Evolutionary conservation across 2,113 vertebrate species (phyloP).

Genomic region (Carettochelys insculpta): DNA sequence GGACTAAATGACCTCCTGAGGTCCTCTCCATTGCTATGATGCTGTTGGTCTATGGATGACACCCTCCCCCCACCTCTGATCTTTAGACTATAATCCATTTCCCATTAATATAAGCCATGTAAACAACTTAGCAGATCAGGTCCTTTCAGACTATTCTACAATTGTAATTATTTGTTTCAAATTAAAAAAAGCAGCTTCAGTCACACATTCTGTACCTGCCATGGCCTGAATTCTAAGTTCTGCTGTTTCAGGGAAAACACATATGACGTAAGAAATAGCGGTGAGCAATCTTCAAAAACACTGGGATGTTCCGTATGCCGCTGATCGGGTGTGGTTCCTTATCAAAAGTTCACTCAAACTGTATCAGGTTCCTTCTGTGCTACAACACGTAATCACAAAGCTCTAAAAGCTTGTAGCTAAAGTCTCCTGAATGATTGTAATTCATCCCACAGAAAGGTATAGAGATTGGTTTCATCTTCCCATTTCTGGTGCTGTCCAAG

Average conservation of each 20-base stretch:
- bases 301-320: neutral
- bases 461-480: neutral
- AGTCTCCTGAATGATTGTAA: neutral
- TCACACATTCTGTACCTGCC: neutral
- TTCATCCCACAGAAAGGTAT: neutral
- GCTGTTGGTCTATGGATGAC: too few species aligned
- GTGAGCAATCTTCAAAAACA: neutral
- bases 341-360: neutral
- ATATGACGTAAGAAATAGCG: neutral
- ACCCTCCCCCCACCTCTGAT: too few species aligned
- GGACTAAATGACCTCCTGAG: too few species aligned
- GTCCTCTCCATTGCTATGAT: too few species aligned
- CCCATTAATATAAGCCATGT: neutral
- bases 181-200: neutral
- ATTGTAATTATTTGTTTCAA: neutral
- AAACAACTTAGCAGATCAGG: neutral
- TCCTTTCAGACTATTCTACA: neutral
- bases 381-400: neutral
- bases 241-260: neutral
- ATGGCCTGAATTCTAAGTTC: too few species aligned
- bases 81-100: neutral
- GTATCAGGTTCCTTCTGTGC: too few species aligned
- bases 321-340: neutral
- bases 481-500: neutral
- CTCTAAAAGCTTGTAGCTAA: neutral